Evolutionary conservation across 2,113 vertebrate species (phyloP).

Genomic region (Caloenas nicobarica): DNA sequence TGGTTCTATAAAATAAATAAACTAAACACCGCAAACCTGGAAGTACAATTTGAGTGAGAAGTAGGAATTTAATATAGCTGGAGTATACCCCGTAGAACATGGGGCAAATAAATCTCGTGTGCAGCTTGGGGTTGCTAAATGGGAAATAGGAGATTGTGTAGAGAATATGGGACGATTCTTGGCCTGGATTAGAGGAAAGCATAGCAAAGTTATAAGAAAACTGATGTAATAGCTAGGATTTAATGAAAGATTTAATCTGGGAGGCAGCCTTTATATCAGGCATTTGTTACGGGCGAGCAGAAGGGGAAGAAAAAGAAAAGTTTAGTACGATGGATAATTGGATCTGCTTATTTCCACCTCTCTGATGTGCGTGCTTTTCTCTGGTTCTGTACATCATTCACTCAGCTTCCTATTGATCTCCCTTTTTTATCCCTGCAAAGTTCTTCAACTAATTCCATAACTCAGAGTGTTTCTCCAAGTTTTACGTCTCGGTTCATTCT

Average conservation of each 20-base stretch:
- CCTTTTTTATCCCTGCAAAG: neutral
- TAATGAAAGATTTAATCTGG: constrained; percentile 39
- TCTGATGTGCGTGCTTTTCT: neutral
- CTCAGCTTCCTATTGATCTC: neutral
- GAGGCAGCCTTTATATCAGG: neutral
- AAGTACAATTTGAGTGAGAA: neutral
- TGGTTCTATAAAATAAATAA: neutral
- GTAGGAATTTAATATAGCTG: neutral
- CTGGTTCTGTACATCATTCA: neutral
- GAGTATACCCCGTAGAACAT: neutral
- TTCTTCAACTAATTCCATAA: neutral
- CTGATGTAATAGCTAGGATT: constrained; percentile 1
- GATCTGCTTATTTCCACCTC: neutral
- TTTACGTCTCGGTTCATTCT: neutral
- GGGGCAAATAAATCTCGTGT: neutral
- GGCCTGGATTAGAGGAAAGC: neutral
- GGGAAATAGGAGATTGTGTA: neutral
- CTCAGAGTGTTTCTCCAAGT: neutral
- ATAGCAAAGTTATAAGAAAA: neutral
- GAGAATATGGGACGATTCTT: neutral
- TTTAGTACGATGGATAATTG: neutral
- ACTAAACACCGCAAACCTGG: neutral
- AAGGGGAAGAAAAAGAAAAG: neutral
- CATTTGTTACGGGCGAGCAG: neutral
- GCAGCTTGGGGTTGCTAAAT: neutral